These are phyloP conservation scores for Autographa gamma DNA, from an alignment of 2,888 invertebrate genomes.

Conservation along the genomic window DNA sequence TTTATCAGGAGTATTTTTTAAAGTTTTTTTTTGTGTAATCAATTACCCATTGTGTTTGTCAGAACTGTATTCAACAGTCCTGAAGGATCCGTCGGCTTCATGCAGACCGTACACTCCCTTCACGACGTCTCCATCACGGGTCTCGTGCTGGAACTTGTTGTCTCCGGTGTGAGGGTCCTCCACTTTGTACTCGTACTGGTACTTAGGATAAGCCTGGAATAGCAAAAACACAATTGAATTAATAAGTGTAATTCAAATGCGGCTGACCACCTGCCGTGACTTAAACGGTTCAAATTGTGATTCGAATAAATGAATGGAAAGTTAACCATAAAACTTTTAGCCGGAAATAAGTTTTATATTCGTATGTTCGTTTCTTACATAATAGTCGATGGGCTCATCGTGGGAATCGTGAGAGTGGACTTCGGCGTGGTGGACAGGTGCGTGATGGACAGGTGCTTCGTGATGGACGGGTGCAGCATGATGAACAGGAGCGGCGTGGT, in stretches of 20 bases:
- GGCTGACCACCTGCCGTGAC: constrained; percentile 54
- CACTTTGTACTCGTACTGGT: constrained; percentile 90
- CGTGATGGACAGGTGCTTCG: constrained; percentile 12
- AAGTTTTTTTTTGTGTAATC: neutral
- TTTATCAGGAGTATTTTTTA: neutral
- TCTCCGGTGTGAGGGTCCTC: constrained; percentile 90
- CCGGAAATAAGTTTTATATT: constrained; percentile 65
- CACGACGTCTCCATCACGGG: constrained; percentile 90
- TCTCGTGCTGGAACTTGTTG: constrained; percentile 89
- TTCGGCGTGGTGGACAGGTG: constrained; percentile 15
- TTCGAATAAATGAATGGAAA: constrained; percentile 79
- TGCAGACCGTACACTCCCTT: constrained; percentile 90
- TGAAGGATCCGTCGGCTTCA: constrained; percentile 89
- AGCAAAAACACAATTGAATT: constrained; percentile 57
- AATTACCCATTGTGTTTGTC: constrained; percentile 88
- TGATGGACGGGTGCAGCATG: constrained; percentile 27
- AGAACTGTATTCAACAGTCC: constrained; percentile 90
- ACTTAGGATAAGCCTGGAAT: constrained; percentile 88
- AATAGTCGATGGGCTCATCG: constrained; percentile 84
- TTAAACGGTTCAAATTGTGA: constrained; percentile 68
- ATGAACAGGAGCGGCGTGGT: constrained; percentile 20
- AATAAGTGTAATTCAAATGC: constrained; percentile 67
- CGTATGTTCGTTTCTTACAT: constrained; percentile 78
- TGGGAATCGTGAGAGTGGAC: constrained; percentile 58
- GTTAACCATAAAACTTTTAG: constrained; percentile 69